Percentiles rank a stretch among this genome's conserved stretches.
phyloP scores from a whole-genome alignment of 2,888 invertebrate species.

The Mantis religiosa region DNA sequence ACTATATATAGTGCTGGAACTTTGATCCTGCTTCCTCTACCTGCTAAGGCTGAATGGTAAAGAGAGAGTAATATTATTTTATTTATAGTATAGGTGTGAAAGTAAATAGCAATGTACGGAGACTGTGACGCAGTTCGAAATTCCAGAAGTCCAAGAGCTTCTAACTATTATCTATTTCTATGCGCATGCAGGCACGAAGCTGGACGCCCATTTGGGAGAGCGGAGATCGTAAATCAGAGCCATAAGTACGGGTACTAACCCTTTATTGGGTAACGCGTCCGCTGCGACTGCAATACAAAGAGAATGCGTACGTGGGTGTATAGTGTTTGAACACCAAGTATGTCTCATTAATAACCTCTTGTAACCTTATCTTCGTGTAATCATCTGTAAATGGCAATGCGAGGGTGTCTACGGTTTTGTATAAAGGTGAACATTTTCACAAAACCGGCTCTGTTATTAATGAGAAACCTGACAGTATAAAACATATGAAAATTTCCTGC shows the following conservation, averaged over 20 bases:
- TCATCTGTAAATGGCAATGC: neutral
- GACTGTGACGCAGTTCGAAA: neutral
- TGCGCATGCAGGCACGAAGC: neutral
- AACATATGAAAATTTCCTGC: too few relatives aligned
- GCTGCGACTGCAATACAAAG: neutral
- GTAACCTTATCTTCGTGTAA: neutral
- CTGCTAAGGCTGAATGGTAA: too few relatives aligned
- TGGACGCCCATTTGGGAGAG: neutral
- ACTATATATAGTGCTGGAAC: too few relatives aligned
- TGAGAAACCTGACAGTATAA: too few relatives aligned
- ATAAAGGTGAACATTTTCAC: neutral
- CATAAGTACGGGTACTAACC: conserved; percentile 3
- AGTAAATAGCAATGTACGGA: too few relatives aligned
- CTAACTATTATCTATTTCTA: neutral
- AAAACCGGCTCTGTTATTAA: neutral
- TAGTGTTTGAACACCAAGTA: neutral
- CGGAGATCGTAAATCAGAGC: neutral
- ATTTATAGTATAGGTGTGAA: too few relatives aligned
- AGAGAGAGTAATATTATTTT: too few relatives aligned
- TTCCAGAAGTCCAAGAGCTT: conserved; percentile 2
- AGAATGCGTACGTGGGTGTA: neutral
- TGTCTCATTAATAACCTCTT: neutral
- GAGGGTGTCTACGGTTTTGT: neutral
- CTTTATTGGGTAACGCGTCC: conserved; percentile 8
- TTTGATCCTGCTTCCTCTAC: too few relatives aligned